Conservation (phyloP, 2,113 vertebrate species). For the Tragulus kanchil region DNA sequence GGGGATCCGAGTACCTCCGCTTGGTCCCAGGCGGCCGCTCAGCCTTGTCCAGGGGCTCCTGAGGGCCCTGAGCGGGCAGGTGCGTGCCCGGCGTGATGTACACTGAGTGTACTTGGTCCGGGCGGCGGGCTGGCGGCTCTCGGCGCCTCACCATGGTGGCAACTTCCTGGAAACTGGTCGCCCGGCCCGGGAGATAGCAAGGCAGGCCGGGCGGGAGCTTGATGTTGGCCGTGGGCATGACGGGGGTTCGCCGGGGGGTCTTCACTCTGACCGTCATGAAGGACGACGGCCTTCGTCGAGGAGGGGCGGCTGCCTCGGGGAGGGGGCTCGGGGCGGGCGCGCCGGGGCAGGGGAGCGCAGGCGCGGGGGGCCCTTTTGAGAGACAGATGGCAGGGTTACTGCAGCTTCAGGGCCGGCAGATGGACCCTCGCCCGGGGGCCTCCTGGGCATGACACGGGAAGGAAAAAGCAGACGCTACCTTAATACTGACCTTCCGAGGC, state of each 20-base stretch:
- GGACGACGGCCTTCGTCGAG: constrained; percentile 82
- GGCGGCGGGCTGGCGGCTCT: constrained; percentile 90
- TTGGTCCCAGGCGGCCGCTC: constrained; percentile 81
- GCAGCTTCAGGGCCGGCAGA: not conserved
- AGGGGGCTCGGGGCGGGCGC: constrained; percentile 75
- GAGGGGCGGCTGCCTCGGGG: constrained; percentile 62
- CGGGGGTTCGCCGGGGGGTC: constrained; percentile 89
- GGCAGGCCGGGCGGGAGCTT: constrained; percentile 91
- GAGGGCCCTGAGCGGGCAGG: constrained; percentile 59
- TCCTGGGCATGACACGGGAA: constrained; percentile 26
- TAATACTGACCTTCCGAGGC: constrained; percentile 95
- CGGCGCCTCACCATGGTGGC: constrained; percentile 78
- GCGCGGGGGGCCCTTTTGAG: constrained; percentile 84
- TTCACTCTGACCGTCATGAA: constrained; percentile 86
- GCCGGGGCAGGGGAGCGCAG: constrained; percentile 67
- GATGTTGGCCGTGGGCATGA: constrained; percentile 92
- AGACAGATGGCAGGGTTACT: constrained; percentile 82
- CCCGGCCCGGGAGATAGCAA: constrained; percentile 59
- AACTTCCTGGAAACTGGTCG: not conserved
- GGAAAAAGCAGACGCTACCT: constrained; percentile 84
- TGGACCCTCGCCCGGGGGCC: constrained; percentile 14
- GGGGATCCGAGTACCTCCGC: constrained; percentile 94
- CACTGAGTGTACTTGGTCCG: constrained; percentile 93
- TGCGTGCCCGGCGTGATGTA: constrained; percentile 87
- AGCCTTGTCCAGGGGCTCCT: constrained; percentile 66